Percentiles rank a stretch among this genome's conserved stretches.
Conservation (phyloP, 2,797 vertebrate species). For the Acanthurus leucopareius region DNA sequence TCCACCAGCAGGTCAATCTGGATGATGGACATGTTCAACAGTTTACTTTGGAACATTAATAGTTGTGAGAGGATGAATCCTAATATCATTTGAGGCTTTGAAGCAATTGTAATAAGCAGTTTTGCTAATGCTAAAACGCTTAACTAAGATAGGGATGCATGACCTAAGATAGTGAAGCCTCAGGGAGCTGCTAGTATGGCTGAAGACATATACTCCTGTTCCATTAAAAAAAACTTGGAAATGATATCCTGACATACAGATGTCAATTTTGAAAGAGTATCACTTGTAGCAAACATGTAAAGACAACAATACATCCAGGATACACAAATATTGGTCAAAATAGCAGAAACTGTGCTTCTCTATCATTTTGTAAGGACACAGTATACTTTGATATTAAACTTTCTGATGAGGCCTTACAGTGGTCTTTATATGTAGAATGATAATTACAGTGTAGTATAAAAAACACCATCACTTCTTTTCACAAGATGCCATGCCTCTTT, state of each 20-base stretch:
- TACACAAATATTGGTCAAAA: not conserved
- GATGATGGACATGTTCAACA: not conserved
- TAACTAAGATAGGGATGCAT: too few relatives aligned
- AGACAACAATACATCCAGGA: not conserved
- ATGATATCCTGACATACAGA: not conserved
- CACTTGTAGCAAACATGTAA: not conserved
- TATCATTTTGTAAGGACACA: conserved; percentile 4
- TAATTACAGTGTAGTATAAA: not conserved
- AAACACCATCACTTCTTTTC: not conserved
- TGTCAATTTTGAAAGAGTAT: not conserved
- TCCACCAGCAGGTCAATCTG: not conserved
- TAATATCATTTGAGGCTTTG: not conserved
- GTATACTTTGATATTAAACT: not conserved
- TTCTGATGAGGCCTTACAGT: not conserved
- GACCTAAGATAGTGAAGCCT: not conserved
- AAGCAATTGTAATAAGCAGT: not conserved
- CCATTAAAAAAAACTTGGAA: not conserved
- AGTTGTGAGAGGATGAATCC: not conserved
- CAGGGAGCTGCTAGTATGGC: not conserved
- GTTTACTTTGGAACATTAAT: not conserved
- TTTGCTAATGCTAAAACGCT: not conserved
- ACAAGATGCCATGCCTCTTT: not conserved
- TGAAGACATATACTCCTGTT: not conserved
- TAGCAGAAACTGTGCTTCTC: not conserved
- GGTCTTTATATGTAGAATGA: not conserved